These are phyloP conservation scores for Lordiphosa clarofinis DNA, from an alignment of 1,140 invertebrate species.

Conservation along the genomic window DNA sequence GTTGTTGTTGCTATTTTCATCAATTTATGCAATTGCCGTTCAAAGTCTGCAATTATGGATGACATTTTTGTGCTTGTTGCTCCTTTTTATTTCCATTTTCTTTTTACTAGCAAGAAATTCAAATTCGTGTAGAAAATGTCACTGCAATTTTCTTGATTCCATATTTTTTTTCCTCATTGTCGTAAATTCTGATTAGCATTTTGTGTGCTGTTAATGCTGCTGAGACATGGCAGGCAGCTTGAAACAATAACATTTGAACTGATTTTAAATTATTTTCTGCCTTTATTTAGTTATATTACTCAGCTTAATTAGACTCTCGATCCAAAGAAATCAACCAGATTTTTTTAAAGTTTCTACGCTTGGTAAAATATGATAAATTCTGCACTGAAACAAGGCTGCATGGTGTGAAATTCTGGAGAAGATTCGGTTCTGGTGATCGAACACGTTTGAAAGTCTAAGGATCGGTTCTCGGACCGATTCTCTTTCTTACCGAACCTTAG, in stretches of 20 bases:
- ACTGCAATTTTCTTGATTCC: conserved; percentile 24
- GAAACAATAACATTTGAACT: too few species aligned
- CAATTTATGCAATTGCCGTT: conserved; percentile 74
- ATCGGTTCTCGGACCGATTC: too few species aligned
- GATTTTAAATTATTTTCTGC: too few species aligned
- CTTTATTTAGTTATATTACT: too few species aligned
- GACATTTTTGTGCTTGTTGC: conserved; percentile 65
- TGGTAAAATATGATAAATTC: too few species aligned
- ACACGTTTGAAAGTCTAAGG: too few species aligned
- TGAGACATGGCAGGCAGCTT: conserved; percentile 7
- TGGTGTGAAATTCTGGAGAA: too few species aligned
- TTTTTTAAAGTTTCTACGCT: too few species aligned
- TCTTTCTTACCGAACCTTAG: too few species aligned
- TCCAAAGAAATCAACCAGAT: too few species aligned
- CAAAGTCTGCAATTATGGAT: conserved; percentile 67
- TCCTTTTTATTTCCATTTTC: conserved; percentile 21
- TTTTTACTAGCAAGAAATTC: conserved; percentile 20
- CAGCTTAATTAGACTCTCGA: neutral
- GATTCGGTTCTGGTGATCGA: too few species aligned
- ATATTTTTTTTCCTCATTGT: conserved; percentile 6
- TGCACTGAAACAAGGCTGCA: too few species aligned
- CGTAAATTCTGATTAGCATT: conserved; percentile 33
- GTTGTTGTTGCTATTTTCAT: conserved; percentile 42
- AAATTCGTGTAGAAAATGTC: conserved; percentile 56
- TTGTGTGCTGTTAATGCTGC: conserved; percentile 27